Evolutionary conservation across 1,140 invertebrate genomes (phyloP).

Genomic region (Lycorma delicatula): DNA sequence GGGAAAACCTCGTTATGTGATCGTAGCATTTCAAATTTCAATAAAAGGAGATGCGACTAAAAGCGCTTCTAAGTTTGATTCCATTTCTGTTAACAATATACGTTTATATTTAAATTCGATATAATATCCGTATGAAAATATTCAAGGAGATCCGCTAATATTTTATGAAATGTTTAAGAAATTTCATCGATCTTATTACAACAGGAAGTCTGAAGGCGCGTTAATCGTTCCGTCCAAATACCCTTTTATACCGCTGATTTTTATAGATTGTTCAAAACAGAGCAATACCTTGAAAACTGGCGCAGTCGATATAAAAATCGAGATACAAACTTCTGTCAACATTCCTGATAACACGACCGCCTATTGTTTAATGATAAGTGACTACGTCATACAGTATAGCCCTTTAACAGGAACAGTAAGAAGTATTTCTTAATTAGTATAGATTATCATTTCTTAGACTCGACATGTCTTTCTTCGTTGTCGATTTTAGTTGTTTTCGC

Average conservation of each 20-base stretch:
- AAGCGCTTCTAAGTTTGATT: slow-evolving; percentile 25
- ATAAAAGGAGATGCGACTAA: slow-evolving; percentile 17
- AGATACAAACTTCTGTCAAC: slow-evolving; percentile 26
- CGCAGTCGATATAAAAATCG: slow-evolving; percentile 30
- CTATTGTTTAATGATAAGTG: slow-evolving; percentile 34
- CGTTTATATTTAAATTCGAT: slow-evolving; percentile 34
- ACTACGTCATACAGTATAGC: slow-evolving; percentile 29
- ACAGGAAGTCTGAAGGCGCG: slow-evolving; percentile 15
- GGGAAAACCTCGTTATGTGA: slow-evolving; percentile 30
- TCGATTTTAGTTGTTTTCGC: too few species aligned
- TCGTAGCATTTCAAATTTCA: slow-evolving; percentile 26
- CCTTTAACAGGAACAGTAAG: slow-evolving; percentile 25
- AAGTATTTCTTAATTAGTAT: slow-evolving; percentile 6
- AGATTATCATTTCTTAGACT: too few species aligned
- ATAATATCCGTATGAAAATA: slow-evolving; percentile 31
- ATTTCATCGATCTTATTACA: slow-evolving; percentile 30
- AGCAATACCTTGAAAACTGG: slow-evolving; percentile 30
- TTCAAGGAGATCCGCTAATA: slow-evolving; percentile 28
- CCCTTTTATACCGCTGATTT: slow-evolving; percentile 23
- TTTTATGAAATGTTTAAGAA: slow-evolving; percentile 31
- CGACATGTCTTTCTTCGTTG: too few species aligned
- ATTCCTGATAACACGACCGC: slow-evolving; percentile 31
- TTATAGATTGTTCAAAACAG: slow-evolving; percentile 33
- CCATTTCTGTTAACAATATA: slow-evolving; percentile 27
- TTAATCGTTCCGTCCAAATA: slow-evolving; percentile 22